Conservation (phyloP, 2,888 invertebrate genomes). For the Eilema sororculum region DNA sequence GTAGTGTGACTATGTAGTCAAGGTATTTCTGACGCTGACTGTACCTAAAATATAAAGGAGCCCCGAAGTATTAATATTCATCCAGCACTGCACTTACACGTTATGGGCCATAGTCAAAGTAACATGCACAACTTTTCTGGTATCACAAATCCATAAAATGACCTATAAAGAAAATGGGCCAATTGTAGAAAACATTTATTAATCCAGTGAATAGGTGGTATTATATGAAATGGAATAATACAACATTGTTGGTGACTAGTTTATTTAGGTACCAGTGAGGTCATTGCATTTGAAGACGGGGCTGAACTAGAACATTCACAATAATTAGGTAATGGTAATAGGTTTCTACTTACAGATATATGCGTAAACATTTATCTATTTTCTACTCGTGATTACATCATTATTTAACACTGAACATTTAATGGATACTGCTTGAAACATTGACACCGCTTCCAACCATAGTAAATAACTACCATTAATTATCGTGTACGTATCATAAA, state of each 20-base stretch:
- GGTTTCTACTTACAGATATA: constrained; percentile 25
- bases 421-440: constrained; percentile 39
- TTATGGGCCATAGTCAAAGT: neutral
- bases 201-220: neutral
- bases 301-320: constrained; percentile 15
- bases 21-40: too few species aligned
- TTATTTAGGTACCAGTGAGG: constrained; percentile 19
- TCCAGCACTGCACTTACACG: neutral
- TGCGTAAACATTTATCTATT: constrained; percentile 38
- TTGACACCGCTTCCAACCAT: constrained; percentile 44
- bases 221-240: constrained; percentile 41
- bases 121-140: neutral
- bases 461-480: constrained; percentile 3
- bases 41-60: too few species aligned
- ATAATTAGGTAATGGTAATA: constrained; percentile 20
- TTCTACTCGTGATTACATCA: constrained; percentile 37
- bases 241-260: constrained; percentile 36
- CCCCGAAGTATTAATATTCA: neutral
- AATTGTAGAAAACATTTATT: too few species aligned
- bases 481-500: constrained; percentile 30
- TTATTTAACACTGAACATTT: constrained; percentile 41
- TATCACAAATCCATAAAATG: neutral
- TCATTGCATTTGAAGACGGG: constrained; percentile 24
- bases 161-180: neutral
- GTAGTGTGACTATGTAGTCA: too few species aligned